These are phyloP conservation scores for Limnodromus scolopaceus DNA, from an alignment of 2,797 vertebrate species.

Conservation along the genomic window DNA sequence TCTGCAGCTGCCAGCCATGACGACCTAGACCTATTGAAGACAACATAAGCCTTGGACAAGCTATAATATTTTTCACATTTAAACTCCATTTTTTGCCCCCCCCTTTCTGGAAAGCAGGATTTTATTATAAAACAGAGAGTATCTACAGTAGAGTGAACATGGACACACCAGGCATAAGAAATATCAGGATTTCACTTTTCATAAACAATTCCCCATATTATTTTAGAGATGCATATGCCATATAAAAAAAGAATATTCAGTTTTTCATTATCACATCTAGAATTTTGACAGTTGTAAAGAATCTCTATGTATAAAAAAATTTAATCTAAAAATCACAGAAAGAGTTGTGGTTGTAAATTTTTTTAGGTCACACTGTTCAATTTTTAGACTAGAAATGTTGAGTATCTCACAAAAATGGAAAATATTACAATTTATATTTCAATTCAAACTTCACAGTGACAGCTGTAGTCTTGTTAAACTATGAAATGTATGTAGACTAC, in stretches of 20 bases:
- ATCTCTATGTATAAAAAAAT: neutral
- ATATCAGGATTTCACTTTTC: neutral
- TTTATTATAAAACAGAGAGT: conserved; percentile 25
- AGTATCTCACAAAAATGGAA: neutral
- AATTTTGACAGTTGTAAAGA: neutral
- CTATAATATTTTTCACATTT: conserved; percentile 59
- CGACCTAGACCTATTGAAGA: conserved; percentile 60
- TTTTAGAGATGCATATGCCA: neutral
- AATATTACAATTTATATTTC: neutral
- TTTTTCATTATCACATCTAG: neutral
- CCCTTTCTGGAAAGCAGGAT: neutral
- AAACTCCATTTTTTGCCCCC: neutral
- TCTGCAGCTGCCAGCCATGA: conserved; percentile 63
- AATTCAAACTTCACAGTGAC: neutral
- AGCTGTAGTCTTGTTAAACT: neutral
- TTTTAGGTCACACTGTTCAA: neutral
- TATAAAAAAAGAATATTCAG: neutral
- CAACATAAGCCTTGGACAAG: conserved; percentile 63
- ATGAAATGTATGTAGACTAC: neutral
- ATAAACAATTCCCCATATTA: neutral
- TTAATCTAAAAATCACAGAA: neutral
- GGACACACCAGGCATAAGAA: neutral
- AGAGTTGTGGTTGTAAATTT: neutral
- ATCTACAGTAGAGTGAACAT: conserved; percentile 17
- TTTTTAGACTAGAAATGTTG: neutral